These are phyloP conservation scores for Coregonus sp. DNA, from an alignment of 2,797 vertebrate species.

Conservation along the genomic window DNA sequence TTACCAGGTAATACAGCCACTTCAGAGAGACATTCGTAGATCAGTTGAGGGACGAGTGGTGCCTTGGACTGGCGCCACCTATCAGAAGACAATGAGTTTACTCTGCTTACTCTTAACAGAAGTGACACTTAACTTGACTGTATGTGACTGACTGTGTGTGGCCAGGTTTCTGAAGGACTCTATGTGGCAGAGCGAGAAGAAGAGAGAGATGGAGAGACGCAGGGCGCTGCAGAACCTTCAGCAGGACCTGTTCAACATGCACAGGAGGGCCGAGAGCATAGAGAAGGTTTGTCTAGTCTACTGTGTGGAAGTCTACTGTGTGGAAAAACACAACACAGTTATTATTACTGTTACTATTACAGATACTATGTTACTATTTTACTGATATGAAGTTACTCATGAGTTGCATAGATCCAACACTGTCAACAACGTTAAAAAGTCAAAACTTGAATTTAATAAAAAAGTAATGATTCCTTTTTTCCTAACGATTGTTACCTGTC, in stretches of 20 bases:
- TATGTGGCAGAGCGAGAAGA: conserved; percentile 42
- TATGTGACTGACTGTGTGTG: neutral
- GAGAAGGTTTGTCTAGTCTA: conserved; percentile 29
- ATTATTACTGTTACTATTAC: neutral
- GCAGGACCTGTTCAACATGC: conserved; percentile 22
- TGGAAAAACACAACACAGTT: neutral
- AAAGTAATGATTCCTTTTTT: neutral
- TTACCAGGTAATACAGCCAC: neutral
- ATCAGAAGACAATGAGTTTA: neutral
- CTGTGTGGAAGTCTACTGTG: neutral
- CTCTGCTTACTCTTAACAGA: neutral
- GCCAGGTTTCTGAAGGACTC: conserved; percentile 42
- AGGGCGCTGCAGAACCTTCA: conserved; percentile 24
- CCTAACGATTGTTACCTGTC: neutral
- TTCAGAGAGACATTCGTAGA: neutral
- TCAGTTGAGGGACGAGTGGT: neutral
- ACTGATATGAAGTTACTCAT: neutral
- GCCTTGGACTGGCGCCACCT: neutral
- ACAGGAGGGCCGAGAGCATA: conserved; percentile 7
- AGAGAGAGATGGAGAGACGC: conserved; percentile 24
- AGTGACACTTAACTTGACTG: neutral
- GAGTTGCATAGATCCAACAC: neutral
- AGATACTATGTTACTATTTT: neutral
- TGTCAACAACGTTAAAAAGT: too few relatives aligned
- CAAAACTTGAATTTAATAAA: neutral